Base-by-base conservation (phyloP, 2,888 invertebrate species). In the Deilephila porcellus region DNA sequence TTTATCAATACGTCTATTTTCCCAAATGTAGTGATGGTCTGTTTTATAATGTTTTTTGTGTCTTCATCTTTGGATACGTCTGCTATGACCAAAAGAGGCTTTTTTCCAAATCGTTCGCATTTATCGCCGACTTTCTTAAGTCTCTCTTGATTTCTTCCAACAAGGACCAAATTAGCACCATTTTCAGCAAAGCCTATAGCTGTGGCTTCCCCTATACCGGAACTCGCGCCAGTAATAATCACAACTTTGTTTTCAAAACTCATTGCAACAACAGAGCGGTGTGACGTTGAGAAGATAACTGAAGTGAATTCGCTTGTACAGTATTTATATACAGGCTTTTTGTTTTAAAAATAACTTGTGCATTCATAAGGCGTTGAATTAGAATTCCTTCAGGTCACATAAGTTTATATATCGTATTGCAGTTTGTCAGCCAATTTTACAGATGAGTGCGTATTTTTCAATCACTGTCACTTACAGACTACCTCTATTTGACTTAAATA, bases 171-270 rank as follows among this genome's bases (percentile, higher is more conserved):
- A 32, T 62, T 70, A 11, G 74, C 74, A 29, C 60, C 19, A 63
- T 74, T 70, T 71, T 72, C 73, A 56, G 74, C 74, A 37, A 74
- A 74, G 29, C 37, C 29, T 37, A 53, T 63, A 4, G 74, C 74
- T 37, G 74, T 71, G 7, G 62, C 74, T 2, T 72, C 74, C 1
- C 74, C 74, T 14, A 74, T 74, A 7, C 74, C 74, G 19, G 72
- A 72, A 63, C 74, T 74, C 3, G 74, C 72, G 8, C 74, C 74
- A 4, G 71, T 71, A 59, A 71, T 71, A 7, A 71, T 14, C 11
- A 71, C 71, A 5, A 71, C 60, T 25, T 71, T 71, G 59, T 71
- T 60, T 20, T 60, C 60, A 45, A 71, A 71, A 71, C 45, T 71
- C 71, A 71, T 71, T 34, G n/a, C 52, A 17, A n/a, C 52, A 17